Evolutionary conservation across 2,888 invertebrate species (phyloP), one percentile per base, ranked within the genome.

Genomic region (Choreutis nemorana): DNA sequence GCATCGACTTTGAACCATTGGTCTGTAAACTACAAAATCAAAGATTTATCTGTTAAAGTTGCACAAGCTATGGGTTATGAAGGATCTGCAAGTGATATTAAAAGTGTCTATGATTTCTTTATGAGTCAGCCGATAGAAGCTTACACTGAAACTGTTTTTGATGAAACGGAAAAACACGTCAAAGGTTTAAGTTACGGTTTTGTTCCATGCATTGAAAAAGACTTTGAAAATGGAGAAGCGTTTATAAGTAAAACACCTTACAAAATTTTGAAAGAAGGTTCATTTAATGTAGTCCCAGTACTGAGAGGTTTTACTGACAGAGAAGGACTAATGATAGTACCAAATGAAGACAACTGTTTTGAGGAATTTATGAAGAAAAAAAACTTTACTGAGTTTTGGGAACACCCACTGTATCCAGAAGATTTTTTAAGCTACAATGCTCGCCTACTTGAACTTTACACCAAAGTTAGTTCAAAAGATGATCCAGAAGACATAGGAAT

Each of bases 1-100:
- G 82, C 81, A 0, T 71, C 78, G 1, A 61, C 78, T 5, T 41
- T 83, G 22, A 44, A 62, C 20, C 66, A 60, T 9, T 82, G 81
- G 81, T 78, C 77, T 22, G 64, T 55, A 24, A 66, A 65, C 29
- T 50, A 40, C 4, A 50, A 58, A 12, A 41, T 66, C 10, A 64
- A 55, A 39, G 37, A 51, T 4, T 43, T 67, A 32, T 67, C 68
- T 2, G 35, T 39, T 15, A 54, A 49, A 30, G 59, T 82, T 36
- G 58, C 71, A n/a, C 8, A 8, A 10, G 14, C 13, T 7, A n/a
- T 14, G n/a, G 25, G 14, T n/a, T 23, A 23, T 6, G 8, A 26
- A 26, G 25, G 13, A 2, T 14, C 14, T 9, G 14, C 9, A 14
- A 10, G 14, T 26, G 14, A 26, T 14, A n/a, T 3, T 4, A 21